Base-by-base conservation (phyloP, 2,797 vertebrate species). In the Mareca strepera region DNA sequence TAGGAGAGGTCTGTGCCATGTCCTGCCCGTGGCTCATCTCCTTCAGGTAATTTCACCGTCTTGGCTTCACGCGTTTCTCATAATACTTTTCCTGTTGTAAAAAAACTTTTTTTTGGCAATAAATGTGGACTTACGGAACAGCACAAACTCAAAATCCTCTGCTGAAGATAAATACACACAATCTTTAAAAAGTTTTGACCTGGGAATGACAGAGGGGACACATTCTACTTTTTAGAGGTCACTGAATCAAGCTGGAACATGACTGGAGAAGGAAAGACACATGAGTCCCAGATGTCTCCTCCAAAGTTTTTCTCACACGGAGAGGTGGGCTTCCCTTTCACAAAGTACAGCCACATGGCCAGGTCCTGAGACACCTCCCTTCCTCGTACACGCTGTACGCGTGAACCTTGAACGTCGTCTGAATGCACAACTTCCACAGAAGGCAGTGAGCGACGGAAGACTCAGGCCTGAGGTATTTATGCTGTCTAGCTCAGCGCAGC, bases 391-490 rank as follows among this genome's bases (percentile, higher is more conserved):
- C 0, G 0, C 5, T 4, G 2, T 8, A 35, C 12, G 7, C 7
- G 35, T 0, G 31, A 81, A 91, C 94, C 35, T 53, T 63, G 69
- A 63, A 89, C 7, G 0, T 81, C 35, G 37, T 7, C 60, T 26
- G 18, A 73, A 68, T 20, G 39, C 41, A 37, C 31, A 77, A 50
- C 46, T 95, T 41, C 59, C 39, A 35, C 56, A 48, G 70, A 79
- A 48, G 78, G 52, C 68, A 79, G 43, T 0, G 0, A 75, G 28
- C 0, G 2, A 73, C 50, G 46, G 50, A 58, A 39, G 73, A 66
- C 79, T 92, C 92, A 91, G 8, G 35, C 48, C 76, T 89, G 33
- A 83, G n/a, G 69, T 88, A 93, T 94, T 94, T 89, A 95, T 82
- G 60, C 39, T 5, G 15, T 41, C 66, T 76, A 81, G 20, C 31